Evolutionary conservation across 2,888 invertebrate species (phyloP), one percentile per base, ranked within the genome.

Genomic region (Macaria liturata): DNA sequence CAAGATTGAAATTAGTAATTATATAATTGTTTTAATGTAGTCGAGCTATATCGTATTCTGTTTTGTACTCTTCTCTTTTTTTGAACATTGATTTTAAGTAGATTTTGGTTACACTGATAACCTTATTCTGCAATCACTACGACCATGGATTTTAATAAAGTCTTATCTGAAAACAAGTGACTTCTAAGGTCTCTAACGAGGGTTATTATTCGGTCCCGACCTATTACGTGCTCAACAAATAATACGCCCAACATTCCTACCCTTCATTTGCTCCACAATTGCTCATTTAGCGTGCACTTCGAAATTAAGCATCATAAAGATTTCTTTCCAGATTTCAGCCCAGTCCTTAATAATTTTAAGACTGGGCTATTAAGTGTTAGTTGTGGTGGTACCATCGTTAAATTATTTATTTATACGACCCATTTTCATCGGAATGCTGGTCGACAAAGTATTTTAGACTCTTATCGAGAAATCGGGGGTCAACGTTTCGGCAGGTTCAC

Each of bases 321-420:
- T 75, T 70, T 72, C 70, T 72, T 75, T 74, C 66, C 58, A 72
- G 72, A 74, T 77, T 83, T 81, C 74, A 74, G 78, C 75, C 74
- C 69, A 74, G 72, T 77, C 78, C 77, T 78, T 73, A 81, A 83
- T 78, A 80, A 75, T 78, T 84, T 83, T 81, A 80, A 81, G 80
- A 81, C 78, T 66, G 67, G 70, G 75, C 78, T 70, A 77, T 81
- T 83, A 83, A 81, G 80, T 81, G 82, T 83, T 83, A 84, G 83
- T 84, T 80, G 81, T 75, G 75, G 75, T 76, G 82, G 83, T 79
- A 78, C 78, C 84, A 82, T 86, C 80, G 79, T 85, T 84, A 86
- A 86, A 86, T 86, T 86, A 86, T 87, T 86, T 87, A 87, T 88
- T 88, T 87, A 88, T 86, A 84, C 83, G 86, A 85, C 87, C 88